Percentiles rank a stretch among this genome's conserved stretches.
Evolutionary conservation across 2,797 vertebrate species (phyloP).

Genomic region (Takifugu ocellatus): DNA sequence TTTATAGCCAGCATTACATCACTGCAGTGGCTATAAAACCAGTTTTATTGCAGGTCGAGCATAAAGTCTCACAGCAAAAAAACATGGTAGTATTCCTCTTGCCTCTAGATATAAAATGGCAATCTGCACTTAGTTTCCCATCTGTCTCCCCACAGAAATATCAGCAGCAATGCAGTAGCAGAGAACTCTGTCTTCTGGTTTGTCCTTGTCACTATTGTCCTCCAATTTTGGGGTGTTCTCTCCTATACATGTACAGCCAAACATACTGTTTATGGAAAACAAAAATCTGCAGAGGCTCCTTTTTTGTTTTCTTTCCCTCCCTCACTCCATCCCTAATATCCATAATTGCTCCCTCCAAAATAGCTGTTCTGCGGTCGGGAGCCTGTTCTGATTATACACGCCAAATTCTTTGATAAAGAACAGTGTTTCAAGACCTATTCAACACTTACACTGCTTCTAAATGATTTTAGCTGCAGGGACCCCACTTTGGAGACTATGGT

Average conservation of each 20-base stretch:
- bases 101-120: neutral
- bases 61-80: no score
- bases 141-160: neutral
- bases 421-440: conserved; percentile 63
- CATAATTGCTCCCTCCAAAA: conserved; percentile 2
- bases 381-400: conserved; percentile 66
- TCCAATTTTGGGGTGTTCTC: no score
- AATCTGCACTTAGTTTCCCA: conserved; percentile 1
- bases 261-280: neutral
- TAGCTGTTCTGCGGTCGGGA: conserved; percentile 38
- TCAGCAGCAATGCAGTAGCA: neutral
- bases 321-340: neutral
- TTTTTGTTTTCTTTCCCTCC: neutral
- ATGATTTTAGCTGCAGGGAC: conserved; percentile 67
- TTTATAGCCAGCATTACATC: conserved; percentile 16
- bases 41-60: conserved; percentile 19
- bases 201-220: no score
- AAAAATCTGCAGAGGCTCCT: neutral
- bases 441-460: conserved; percentile 64
- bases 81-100: neutral
- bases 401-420: conserved; percentile 71
- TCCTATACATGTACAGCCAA: no score
- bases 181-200: no score
- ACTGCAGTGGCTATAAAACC: conserved; percentile 7
- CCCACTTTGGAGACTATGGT: conserved; percentile 38